Evolutionary conservation across 2,888 invertebrate genomes (phyloP).

Genomic region (Lordiphosa andalusiaca): DNA sequence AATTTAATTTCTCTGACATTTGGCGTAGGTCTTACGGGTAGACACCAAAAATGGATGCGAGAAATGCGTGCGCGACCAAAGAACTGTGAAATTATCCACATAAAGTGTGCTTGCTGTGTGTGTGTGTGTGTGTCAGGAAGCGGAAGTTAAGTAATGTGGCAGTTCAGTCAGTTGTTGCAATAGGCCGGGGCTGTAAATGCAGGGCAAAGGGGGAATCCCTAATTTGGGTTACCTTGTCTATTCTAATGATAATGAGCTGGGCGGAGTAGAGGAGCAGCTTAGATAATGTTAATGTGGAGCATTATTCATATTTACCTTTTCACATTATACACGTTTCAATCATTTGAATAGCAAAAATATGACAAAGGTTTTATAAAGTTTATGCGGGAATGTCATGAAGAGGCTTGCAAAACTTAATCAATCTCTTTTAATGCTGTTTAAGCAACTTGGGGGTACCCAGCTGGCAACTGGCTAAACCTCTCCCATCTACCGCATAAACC

Average conservation of each 20-base stretch:
- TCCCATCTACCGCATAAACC: neutral
- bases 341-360: conserved; percentile 10
- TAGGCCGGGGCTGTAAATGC: conserved; percentile 26
- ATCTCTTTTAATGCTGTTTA: no score
- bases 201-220: neutral
- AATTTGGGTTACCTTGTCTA: conserved; percentile 30
- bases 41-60: conserved; percentile 61
- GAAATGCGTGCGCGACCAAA: conserved; percentile 66
- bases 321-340: conserved; percentile 20
- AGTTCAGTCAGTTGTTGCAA: conserved; percentile 46
- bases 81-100: conserved; percentile 70
- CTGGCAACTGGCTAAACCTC: no score
- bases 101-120: conserved; percentile 24
- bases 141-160: conserved; percentile 74
- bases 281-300: conserved; percentile 28
- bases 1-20: conserved; percentile 75
- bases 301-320: conserved; percentile 27
- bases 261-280: conserved; percentile 22
- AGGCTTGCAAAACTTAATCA: no score
- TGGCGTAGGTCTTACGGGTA: conserved; percentile 63
- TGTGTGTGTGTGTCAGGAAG: conserved; percentile 45
- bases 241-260: conserved; percentile 35
- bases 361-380: conserved; percentile 4
- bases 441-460: no score
- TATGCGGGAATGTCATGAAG: neutral